These are phyloP conservation scores for Sanderia malayensis DNA, from an alignment of 30 jellyfish, hydroid and myxozoan genomes.

Conservation along the genomic window DNA sequence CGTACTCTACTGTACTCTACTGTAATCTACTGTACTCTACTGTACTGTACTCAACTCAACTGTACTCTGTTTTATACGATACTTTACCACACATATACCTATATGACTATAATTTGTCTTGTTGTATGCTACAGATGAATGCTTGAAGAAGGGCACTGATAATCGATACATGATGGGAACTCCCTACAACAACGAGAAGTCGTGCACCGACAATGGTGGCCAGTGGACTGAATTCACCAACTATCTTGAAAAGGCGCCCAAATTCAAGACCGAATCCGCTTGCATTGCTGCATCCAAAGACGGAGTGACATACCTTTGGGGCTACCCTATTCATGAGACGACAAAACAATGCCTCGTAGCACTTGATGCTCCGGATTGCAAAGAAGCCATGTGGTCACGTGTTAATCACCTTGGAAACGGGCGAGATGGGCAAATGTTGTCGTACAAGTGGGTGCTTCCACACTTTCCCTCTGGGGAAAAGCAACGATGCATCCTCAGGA, in stretches of 20 bases:
- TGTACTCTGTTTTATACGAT: no score
- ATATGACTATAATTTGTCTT: background rate
- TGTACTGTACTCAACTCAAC: no score
- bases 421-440: constrained; percentile 66
- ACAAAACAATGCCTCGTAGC: constrained; percentile 76
- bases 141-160: constrained; percentile 56
- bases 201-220: constrained; percentile 77
- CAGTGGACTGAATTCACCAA: constrained; percentile 77
- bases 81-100: no score
- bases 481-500: constrained; percentile 73
- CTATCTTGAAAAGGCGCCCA: constrained; percentile 71
- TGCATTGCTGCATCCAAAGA: constrained; percentile 65
- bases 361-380: constrained; percentile 75
- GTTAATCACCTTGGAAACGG: constrained; percentile 95
- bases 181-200: constrained; percentile 64
- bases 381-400: constrained; percentile 79
- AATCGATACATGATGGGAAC: constrained; percentile 47
- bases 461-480: constrained; percentile 75
- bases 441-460: constrained; percentile 77
- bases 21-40: no score
- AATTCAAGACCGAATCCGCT: constrained; percentile 41
- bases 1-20: no score
- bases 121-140: constrained; percentile 60
- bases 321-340: constrained; percentile 51
- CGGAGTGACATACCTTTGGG: constrained; percentile 73